Percentiles rank a stretch among this genome's conserved stretches.
Conservation (phyloP, 92 coral and sea anemone genomes). For the Isaurus tuberculatus region DNA sequence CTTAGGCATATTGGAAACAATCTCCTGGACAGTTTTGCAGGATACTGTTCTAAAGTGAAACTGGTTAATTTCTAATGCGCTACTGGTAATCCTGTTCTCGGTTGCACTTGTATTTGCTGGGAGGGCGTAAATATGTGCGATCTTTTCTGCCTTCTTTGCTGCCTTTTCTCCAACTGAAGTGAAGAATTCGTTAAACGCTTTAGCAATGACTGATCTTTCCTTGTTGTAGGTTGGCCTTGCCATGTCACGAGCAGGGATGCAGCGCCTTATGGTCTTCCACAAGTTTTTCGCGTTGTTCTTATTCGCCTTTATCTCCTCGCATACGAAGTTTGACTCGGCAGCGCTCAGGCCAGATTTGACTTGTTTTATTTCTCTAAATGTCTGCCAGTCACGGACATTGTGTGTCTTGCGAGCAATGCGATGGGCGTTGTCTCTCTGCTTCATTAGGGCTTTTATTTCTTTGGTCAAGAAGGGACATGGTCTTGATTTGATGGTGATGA, state of each 20-base stretch:
- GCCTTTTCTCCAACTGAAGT: conserved; percentile 54
- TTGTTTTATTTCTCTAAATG: no score
- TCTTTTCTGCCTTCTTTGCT: conserved; percentile 21
- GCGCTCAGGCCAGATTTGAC: no score
- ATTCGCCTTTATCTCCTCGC: not conserved
- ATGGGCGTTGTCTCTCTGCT: not conserved
- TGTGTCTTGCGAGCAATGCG: no score
- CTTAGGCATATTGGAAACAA: conserved; percentile 25
- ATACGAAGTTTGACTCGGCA: not conserved
- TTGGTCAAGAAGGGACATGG: conserved; percentile 20
- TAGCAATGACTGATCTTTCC: conserved; percentile 4
- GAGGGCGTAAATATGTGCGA: not conserved
- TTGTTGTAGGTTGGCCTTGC: conserved; percentile 18
- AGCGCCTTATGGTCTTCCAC: conserved; percentile 23
- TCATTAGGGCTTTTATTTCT: conserved; percentile 28
- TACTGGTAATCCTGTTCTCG: not conserved
- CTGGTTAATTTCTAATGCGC: not conserved
- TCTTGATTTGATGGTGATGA: conserved; percentile 24
- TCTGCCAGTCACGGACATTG: no score
- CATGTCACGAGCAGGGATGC: conserved; percentile 34
- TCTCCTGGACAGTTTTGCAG: not conserved
- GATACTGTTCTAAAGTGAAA: not conserved
- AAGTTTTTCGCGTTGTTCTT: conserved; percentile 14
- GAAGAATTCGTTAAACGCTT: conserved; percentile 51
- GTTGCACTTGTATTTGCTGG: conserved; percentile 8